These are phyloP conservation scores for Peromyscus aztecus DNA, from an alignment of 2,797 vertebrate species.

Conservation along the genomic window DNA sequence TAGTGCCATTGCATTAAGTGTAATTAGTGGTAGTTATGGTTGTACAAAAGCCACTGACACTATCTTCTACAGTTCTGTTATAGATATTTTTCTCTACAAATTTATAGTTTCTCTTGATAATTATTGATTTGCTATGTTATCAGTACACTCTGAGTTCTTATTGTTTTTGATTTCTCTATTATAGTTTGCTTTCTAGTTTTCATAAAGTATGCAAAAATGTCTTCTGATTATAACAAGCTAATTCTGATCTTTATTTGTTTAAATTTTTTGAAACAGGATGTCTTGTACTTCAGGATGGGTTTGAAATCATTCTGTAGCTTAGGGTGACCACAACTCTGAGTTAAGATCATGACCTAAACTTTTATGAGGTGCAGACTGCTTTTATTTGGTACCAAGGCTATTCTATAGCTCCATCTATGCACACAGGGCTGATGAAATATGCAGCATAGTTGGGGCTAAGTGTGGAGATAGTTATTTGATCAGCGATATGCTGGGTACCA, in stretches of 20 bases:
- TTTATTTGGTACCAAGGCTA: background rate
- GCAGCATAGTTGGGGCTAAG: background rate
- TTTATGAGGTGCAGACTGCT: background rate
- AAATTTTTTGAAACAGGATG: background rate
- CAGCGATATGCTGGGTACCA: fast-evolving
- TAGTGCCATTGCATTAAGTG: background rate
- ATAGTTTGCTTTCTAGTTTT: background rate
- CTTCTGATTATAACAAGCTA: background rate
- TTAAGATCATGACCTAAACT: background rate
- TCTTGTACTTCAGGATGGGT: background rate
- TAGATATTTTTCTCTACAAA: too few species aligned
- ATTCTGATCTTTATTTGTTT: background rate
- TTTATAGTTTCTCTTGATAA: background rate
- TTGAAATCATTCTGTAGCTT: background rate
- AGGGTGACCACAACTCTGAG: background rate
- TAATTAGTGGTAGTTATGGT: background rate
- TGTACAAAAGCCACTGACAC: background rate
- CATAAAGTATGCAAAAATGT: background rate
- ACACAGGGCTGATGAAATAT: background rate
- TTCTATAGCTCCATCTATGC: background rate
- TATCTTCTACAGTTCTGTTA: background rate
- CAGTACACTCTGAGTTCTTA: background rate
- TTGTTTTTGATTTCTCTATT: background rate
- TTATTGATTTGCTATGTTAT: background rate
- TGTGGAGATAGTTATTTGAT: background rate